Percentiles rank a stretch among this genome's conserved stretches.
Evolutionary conservation across 2,113 vertebrate genomes (phyloP).

Genomic region (Pseudorectes ferrugineus): DNA sequence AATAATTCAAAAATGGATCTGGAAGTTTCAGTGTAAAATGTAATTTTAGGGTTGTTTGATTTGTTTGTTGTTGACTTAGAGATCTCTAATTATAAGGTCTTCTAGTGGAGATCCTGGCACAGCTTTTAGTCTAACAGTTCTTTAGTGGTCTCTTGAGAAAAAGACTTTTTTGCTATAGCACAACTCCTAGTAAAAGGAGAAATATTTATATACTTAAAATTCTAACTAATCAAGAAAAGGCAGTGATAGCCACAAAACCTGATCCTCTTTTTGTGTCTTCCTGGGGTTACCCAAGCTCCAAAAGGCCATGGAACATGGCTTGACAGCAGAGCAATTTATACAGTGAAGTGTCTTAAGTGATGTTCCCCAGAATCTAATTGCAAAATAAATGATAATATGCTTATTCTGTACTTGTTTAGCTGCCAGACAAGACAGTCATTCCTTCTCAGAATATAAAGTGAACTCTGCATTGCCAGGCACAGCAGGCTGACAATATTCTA

Average conservation of each 20-base stretch:
- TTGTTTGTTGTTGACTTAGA: neutral
- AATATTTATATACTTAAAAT: neutral
- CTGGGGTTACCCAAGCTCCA: neutral
- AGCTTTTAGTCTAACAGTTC: neutral
- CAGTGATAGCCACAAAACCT: neutral
- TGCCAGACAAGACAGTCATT: conserved; percentile 23
- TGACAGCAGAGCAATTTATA: neutral
- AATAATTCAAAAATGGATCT: neutral
- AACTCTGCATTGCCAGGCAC: conserved; percentile 32
- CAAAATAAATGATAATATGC: neutral
- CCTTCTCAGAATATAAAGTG: neutral
- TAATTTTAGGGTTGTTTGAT: neutral
- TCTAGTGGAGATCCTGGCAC: neutral
- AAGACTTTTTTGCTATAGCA: neutral
- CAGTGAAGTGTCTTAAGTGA: neutral
- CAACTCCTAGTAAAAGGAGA: neutral
- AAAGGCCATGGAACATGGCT: neutral
- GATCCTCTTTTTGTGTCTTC: neutral
- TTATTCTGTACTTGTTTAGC: neutral
- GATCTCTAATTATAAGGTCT: neutral
- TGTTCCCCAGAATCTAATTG: conserved; percentile 29
- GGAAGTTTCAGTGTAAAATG: neutral
- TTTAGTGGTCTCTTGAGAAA: neutral
- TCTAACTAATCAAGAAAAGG: neutral
- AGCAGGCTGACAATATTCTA: conserved; percentile 6